Evolutionary conservation across 2,888 invertebrate genomes (phyloP), one percentile per base, ranked within the genome.

Genomic region (Orgyia antiqua): DNA sequence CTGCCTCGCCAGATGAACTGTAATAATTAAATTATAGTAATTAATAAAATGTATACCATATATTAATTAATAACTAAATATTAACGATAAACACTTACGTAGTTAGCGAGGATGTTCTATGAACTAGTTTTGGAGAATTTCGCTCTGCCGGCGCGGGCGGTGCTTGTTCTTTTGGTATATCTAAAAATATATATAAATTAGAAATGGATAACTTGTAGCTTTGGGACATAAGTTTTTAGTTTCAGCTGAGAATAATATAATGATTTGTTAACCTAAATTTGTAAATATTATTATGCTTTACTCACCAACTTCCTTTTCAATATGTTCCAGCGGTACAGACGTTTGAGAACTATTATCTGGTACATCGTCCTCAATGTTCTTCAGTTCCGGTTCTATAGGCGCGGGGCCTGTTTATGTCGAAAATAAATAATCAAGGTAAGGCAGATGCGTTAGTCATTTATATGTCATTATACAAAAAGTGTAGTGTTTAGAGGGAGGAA

Each of bases 1-100:
- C 92, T 21, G 90, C 88, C 43, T 92, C 93, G 1, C 94, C 94
- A n/a, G 90, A 87, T 1, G 91, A 90, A 29, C 90, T 90, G 63
- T 8, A 36, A 26, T n/a, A 21, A 21, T 3, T n/a, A 7, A 2
- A 11, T 21, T 21, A 13, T 13, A 6, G 10, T 10, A 23, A 23
- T 13, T 8, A 25, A n/a, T 5, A 12, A 11, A 13, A 12, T 7
- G 23, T n/a, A n/a, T n/a, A n/a, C n/a, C n/a, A n/a, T n/a, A n/a
- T n/a, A n/a, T n/a, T n/a, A n/a, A n/a, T n/a, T n/a, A n/a, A n/a
- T n/a, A n/a, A n/a, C n/a, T n/a, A n/a, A n/a, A n/a, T n/a, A n/a
- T n/a, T n/a, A n/a, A n/a, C n/a, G n/a, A n/a, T n/a, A n/a, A n/a
- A 12, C 17, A 11, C 78, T 74, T 68, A 89, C 62, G 89, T 88